A percentile compares a stretch with the other conserved stretches of the same genome.
phyloP scores from a whole-genome alignment of 2,797 vertebrate species.

The Gymnocypris eckloni region DNA sequence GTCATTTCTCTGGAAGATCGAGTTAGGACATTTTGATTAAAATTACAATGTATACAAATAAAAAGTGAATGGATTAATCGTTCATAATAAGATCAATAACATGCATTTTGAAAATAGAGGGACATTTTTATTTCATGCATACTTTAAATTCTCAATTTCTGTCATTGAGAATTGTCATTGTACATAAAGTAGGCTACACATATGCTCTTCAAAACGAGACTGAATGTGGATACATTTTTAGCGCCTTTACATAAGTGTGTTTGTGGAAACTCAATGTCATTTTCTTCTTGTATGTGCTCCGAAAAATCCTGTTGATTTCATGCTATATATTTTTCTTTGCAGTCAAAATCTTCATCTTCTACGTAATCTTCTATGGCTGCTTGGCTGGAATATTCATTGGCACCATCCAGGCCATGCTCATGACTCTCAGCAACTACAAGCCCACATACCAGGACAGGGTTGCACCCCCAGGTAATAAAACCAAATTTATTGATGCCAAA shows the following conservation, averaged over 20 bases:
- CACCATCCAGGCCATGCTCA: conserved; percentile 96
- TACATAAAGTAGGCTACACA: too few species aligned
- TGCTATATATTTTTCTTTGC: conserved; percentile 63
- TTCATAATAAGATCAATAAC: background rate
- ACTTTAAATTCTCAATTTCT: background rate
- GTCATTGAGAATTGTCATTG: background rate
- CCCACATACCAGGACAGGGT: conserved; percentile 98
- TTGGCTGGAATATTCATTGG: conserved; percentile 98
- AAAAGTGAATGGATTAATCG: background rate
- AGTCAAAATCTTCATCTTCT: conserved; percentile 98
- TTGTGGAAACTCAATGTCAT: background rate
- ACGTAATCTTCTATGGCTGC: conserved; percentile 96
- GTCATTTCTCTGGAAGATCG: too few species aligned
- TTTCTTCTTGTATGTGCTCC: background rate
- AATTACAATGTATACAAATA: background rate
- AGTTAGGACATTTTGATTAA: background rate
- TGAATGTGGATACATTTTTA: conserved; percentile 1
- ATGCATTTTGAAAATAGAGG: background rate
- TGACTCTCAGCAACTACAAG: conserved; percentile 90
- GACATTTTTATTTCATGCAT: background rate
- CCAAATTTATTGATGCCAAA: background rate
- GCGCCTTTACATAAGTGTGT: background rate
- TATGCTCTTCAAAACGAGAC: background rate
- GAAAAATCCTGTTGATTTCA: background rate
- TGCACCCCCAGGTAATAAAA: conserved; percentile 93